Evolutionary conservation across 1,140 invertebrate species (phyloP).

Genomic region (Myzus persicae): DNA sequence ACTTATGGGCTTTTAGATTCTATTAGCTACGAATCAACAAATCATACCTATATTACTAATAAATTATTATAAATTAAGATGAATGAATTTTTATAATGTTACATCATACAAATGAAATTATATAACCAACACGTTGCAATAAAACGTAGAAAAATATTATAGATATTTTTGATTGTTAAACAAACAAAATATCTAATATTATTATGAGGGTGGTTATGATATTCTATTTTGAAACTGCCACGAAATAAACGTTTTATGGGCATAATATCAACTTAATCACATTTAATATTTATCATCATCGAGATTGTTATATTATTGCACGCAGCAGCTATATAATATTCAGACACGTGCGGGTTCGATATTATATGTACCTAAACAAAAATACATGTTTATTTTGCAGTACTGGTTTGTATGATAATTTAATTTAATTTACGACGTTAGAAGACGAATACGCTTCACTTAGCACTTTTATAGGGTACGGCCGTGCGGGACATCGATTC

Average conservation of each 20-base stretch:
- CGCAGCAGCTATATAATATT: background rate
- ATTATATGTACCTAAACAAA: constrained; percentile 18
- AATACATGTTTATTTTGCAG: background rate
- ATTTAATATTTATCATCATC: constrained; percentile 19
- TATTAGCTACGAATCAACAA: background rate
- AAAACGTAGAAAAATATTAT: background rate
- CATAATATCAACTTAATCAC: constrained; percentile 23
- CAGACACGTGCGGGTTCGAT: constrained; percentile 3
- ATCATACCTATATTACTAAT: background rate
- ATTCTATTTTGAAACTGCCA: background rate
- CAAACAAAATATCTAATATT: background rate
- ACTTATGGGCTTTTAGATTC: background rate
- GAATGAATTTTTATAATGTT: background rate
- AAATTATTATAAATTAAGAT: background rate
- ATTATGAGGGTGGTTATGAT: constrained; percentile 8
- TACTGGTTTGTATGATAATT: background rate
- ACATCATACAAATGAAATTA: background rate
- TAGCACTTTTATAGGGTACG: background rate
- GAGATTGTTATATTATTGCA: background rate
- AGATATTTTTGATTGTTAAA: background rate
- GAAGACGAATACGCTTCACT: constrained; percentile 37
- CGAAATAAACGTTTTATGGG: background rate
- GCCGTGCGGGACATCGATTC: background rate
- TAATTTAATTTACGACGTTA: constrained; percentile 25
- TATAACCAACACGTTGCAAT: background rate